Evolutionary conservation across 2,113 vertebrate genomes (phyloP), one percentile per base, ranked within the genome.

Genomic region (Micromys minutus): DNA sequence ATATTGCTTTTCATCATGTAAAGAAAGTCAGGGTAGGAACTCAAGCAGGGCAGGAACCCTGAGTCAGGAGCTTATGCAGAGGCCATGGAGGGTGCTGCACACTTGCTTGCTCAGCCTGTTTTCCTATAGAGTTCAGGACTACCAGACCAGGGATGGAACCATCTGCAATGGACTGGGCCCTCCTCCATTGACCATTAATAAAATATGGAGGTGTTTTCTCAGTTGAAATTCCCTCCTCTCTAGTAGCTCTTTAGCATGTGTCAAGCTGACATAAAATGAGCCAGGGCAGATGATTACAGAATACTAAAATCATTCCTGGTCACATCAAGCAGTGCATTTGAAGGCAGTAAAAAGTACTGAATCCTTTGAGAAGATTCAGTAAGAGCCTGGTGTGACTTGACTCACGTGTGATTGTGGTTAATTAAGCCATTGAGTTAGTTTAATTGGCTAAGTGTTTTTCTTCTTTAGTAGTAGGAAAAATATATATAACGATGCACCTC

Each of bases 381-480:
- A 72, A 59, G 55, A 90, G 36, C 45, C 86, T 84, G 45, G 1
- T 90, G 55, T 79, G 87, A 90, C 59, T n/a, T 3, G 1, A 63
- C 85, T 95, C 65, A 71, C 8, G 34, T 47, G 24, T 90, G 59
- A 71, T 87, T 87, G 29, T 5, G 13, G 45, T 92, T 94, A 93
- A 97, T 94, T 95, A 90, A 87, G 69, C 74, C 75, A 84, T 74
- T 89, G 89, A 90, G 39, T 94, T 95, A 87, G 74, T 92, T 95
- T 96, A 96, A 95, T 94, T 97, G 87, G 83, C 76, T 87, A 45
- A 93, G 79, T 42, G 42, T 83, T 94, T 87, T 95, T 87, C 57
- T 95, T 86, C 88, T 61, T 94, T 87, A 26, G 61, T 83, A 55
- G 26, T 65, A 83, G 67, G 61, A 74, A 94, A 92, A 91, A 87